Evolutionary conservation across 2,113 vertebrate genomes (phyloP).

Genomic region (Corydoras sp.): DNA sequence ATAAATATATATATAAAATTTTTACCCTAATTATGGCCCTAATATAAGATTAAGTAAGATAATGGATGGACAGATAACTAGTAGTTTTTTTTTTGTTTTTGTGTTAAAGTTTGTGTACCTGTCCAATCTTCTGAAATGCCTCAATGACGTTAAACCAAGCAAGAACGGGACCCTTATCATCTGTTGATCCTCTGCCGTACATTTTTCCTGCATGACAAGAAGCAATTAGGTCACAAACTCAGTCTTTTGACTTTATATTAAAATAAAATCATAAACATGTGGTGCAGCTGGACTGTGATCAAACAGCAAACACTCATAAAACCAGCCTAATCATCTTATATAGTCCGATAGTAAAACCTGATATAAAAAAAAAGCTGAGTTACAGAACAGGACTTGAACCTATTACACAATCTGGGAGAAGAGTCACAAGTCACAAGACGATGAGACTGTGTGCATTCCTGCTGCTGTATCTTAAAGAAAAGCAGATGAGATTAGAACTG

Average conservation of each 20-base stretch:
- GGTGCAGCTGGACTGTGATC: neutral
- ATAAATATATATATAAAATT: too few relatives aligned
- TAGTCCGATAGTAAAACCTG: neutral
- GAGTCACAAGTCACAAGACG: neutral
- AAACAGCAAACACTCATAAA: neutral
- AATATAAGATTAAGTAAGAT: neutral
- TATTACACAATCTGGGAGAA: neutral
- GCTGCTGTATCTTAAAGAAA: neutral
- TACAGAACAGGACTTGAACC: neutral
- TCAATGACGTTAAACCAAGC: constrained; percentile 94
- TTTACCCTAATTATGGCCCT: too few relatives aligned
- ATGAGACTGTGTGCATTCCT: neutral
- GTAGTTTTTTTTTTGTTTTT: neutral
- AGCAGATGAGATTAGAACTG: neutral
- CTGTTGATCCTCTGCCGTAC: constrained; percentile 88
- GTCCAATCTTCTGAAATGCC: constrained; percentile 82
- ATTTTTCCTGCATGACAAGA: constrained; percentile 73
- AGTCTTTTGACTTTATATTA: too few relatives aligned
- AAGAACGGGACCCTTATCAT: constrained; percentile 93
- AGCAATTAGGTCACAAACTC: neutral
- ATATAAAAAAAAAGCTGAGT: neutral
- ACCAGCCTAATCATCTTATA: neutral
- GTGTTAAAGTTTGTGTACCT: constrained; percentile 60
- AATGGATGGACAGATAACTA: neutral
- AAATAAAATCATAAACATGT: neutral